Evolutionary conservation across 2,888 invertebrate species (phyloP).

Genomic region (Heliconius sara): DNA sequence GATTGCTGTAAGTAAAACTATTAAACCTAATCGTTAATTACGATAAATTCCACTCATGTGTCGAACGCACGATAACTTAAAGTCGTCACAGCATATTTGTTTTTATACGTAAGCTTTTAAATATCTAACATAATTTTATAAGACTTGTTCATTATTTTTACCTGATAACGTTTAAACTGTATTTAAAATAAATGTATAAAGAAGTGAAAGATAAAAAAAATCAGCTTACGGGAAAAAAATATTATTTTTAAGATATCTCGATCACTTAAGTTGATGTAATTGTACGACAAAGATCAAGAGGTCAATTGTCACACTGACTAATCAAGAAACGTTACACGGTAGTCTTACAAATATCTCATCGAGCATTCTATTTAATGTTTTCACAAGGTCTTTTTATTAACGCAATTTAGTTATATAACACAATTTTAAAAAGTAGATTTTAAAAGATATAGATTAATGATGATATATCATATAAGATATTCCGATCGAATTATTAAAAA

Average conservation of each 20-base stretch:
- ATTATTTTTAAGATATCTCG: not conserved
- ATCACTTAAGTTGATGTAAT: constrained; percentile 2
- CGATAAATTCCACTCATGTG: constrained; percentile 25
- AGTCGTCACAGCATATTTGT: constrained; percentile 19
- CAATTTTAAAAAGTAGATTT: not conserved
- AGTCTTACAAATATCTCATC: constrained; percentile 8
- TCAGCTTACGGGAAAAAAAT: not conserved
- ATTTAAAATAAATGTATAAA: not conserved
- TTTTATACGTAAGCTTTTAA: constrained; percentile 19
- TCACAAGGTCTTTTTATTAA: not conserved
- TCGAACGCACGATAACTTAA: constrained; percentile 20
- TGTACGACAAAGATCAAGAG: constrained; percentile 8
- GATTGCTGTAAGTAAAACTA: constrained; percentile 24
- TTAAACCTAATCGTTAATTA: constrained; percentile 9
- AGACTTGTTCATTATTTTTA: not conserved
- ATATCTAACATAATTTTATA: not conserved
- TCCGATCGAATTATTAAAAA: too few relatives aligned
- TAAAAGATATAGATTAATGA: not conserved
- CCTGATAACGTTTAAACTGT: not conserved
- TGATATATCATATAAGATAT: not conserved
- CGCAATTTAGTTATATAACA: not conserved
- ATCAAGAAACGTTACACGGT: constrained; percentile 12
- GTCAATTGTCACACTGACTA: constrained; percentile 16
- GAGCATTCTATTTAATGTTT: constrained; percentile 15
- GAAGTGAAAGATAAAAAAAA: not conserved